Evolutionary conservation across 2,113 vertebrate species (phyloP), one percentile per base, ranked within the genome.

Genomic region (Semnornis frantzii): DNA sequence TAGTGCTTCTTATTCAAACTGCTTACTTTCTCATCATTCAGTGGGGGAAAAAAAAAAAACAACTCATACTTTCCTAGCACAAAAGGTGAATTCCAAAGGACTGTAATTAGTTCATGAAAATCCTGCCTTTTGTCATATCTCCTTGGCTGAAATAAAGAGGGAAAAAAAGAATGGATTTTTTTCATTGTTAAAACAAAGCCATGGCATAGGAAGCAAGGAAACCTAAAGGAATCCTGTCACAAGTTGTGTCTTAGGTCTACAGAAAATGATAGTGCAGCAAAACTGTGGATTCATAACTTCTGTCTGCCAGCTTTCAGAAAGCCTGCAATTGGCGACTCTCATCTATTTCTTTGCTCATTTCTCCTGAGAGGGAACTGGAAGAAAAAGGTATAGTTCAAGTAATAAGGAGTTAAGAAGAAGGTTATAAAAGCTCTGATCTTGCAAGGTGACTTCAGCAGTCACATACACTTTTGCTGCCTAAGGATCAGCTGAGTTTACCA

Each of bases 1-100:
- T 98, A 98, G 97, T 93, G 90, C 96, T 93, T 98, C 97, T 98
- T 96, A 97, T 98, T 98, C 97, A 95, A 97, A 96, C 95, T 96
- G 97, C 97, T 97, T 97, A 96, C 95, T 96, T 97, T 97, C 96
- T 97, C 90, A 95, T 97, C 95, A 13, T 76, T 85, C 75, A 93
- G 95, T 50, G 6, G 34, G 52, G 63, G 83, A 93, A 91, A 54
- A 10, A 48, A 91, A 55, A 12, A 54, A 92, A 91, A 87, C 87
- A 94, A 94, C 31, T 79, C 72, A 37, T 97, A 95, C 97, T 98
- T 98, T 97, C 89, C 90, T 97, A 96, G 93, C 86, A 97, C 96
- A 97, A 98, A 97, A 97, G 85, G 95, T 97, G 97, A 96, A 97
- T 97, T 97, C 96, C 82, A 95, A 97, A 97, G 70, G 95, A 93